A percentile compares a stretch with the other conserved stretches of the same genome.
Conservation (phyloP, 2,113 vertebrate genomes). For the Cynocephalus volans region DNA sequence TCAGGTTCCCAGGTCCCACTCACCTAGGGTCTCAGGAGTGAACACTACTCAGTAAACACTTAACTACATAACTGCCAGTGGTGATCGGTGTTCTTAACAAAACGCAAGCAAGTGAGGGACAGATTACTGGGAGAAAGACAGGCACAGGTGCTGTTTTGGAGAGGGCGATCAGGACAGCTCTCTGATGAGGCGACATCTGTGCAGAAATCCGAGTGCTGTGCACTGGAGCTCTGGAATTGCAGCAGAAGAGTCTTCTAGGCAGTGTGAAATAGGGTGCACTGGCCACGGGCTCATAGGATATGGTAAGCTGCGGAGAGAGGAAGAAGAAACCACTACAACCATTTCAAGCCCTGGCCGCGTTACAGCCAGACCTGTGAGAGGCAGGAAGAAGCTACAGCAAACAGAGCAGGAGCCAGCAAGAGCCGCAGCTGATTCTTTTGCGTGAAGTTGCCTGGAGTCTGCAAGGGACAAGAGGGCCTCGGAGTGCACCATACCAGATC, state of each 20-base stretch:
- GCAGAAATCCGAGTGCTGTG: not conserved
- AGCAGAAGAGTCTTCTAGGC: not conserved
- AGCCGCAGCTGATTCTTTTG: no score
- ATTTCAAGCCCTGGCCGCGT: no score
- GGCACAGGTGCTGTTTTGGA: not conserved
- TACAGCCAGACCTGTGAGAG: no score
- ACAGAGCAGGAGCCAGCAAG: no score
- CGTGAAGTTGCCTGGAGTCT: no score
- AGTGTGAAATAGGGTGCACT: not conserved
- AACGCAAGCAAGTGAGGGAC: not conserved
- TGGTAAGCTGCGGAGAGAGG: no score
- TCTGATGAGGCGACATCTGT: not conserved
- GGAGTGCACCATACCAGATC: no score
- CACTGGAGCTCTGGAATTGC: no score
- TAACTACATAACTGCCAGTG: not conserved
- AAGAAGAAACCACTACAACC: no score
- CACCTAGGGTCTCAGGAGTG: not conserved
- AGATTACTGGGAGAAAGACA: not conserved
- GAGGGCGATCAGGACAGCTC: not conserved
- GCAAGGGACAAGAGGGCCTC: no score
- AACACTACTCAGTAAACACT: not conserved
- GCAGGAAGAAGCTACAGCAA: no score
- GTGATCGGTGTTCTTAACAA: not conserved
- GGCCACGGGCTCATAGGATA: not conserved
- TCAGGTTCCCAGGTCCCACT: not conserved